Evolutionary conservation across 1,140 invertebrate genomes (phyloP).

Genomic region (Macrobrachium nipponense): DNA sequence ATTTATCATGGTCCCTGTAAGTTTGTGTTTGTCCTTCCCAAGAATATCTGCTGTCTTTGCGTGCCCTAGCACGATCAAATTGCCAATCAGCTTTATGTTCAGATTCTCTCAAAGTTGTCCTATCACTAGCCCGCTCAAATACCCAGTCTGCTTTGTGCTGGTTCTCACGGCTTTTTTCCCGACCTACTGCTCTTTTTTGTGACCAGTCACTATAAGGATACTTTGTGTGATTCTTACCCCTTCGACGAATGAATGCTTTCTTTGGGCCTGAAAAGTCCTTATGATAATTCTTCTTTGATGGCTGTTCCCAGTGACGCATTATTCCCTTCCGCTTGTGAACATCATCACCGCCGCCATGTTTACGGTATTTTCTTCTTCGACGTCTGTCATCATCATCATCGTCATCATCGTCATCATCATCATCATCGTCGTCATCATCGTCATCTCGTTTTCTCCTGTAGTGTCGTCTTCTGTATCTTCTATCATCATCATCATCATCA

Average conservation of each 20-base stretch:
- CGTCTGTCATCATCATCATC: background rate
- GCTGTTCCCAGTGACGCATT: slow-evolving; percentile 57
- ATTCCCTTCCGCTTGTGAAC: slow-evolving; percentile 40
- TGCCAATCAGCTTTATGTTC: slow-evolving; percentile 42
- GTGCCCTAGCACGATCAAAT: slow-evolving; percentile 51
- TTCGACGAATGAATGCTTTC: slow-evolving; percentile 56
- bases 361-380: slow-evolving; percentile 17
- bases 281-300: slow-evolving; percentile 48
- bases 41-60: slow-evolving; percentile 24
- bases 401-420: slow-evolving; percentile 28
- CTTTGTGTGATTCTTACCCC: slow-evolving; percentile 55
- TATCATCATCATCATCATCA: slow-evolving; percentile 9
- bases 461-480: slow-evolving; percentile 18
- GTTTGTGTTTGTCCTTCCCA: slow-evolving; percentile 2
- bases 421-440: slow-evolving; percentile 42
- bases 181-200: slow-evolving; percentile 30
- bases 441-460: slow-evolving; percentile 24
- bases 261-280: slow-evolving; percentile 46
- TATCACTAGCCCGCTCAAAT: slow-evolving; percentile 32
- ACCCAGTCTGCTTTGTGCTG: slow-evolving; percentile 56
- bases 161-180: slow-evolving; percentile 31
- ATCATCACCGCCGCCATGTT: slow-evolving; percentile 29
- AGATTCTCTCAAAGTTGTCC: slow-evolving; percentile 6
- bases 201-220: slow-evolving; percentile 20
- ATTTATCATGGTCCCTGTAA: slow-evolving; percentile 13